Evolutionary conservation across 2,888 invertebrate species (phyloP).

Genomic region (Thymelicus sylvestris): DNA sequence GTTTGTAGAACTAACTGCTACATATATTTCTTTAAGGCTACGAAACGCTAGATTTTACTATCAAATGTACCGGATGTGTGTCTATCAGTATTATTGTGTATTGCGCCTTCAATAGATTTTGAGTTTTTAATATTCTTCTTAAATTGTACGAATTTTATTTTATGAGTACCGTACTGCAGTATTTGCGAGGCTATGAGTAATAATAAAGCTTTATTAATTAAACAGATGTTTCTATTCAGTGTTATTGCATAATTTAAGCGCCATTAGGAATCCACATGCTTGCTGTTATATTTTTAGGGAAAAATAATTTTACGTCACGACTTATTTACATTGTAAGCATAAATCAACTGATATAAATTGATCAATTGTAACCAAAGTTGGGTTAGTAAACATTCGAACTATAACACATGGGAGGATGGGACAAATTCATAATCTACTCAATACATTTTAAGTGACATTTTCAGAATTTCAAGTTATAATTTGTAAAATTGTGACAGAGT

Average conservation of each 20-base stretch:
- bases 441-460: no score
- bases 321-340: neutral
- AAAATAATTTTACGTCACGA: no score
- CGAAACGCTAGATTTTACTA: slow-evolving; percentile 33
- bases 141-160: slow-evolving; percentile 14
- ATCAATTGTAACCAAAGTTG: no score
- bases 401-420: no score
- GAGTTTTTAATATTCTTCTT: neutral
- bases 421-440: no score
- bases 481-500: no score
- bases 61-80: neutral
- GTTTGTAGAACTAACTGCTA: slow-evolving; percentile 27
- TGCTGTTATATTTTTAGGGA: neutral
- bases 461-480: no score
- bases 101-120: slow-evolving; percentile 11
- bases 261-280: neutral
- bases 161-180: slow-evolving; percentile 10
- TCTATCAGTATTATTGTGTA: slow-evolving; percentile 41
- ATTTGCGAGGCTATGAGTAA: slow-evolving; percentile 42
- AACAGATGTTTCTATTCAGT: slow-evolving; percentile 38
- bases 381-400: no score
- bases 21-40: slow-evolving; percentile 34
- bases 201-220: slow-evolving; percentile 39
- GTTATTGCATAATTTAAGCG: slow-evolving; percentile 26
- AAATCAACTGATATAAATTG: neutral